Conservation (phyloP, 2,113 vertebrate species). For the Camelus dromedarius region DNA sequence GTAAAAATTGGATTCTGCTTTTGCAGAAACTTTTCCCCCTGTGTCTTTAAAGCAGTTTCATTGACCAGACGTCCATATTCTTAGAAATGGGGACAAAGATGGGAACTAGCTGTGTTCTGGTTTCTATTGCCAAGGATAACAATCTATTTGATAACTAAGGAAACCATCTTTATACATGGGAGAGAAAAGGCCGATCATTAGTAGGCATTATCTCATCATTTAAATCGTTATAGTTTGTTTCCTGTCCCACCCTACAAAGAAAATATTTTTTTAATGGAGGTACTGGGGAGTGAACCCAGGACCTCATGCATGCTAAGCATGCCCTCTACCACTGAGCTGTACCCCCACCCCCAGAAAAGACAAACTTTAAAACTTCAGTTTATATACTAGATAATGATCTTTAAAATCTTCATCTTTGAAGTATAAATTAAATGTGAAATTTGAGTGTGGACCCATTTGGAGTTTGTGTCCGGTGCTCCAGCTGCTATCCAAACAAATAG, state of each 20-base stretch:
- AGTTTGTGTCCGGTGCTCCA: not conserved
- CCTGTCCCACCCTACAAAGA: constrained; percentile 17
- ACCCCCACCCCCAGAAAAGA: not conserved
- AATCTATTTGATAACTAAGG: constrained; percentile 48
- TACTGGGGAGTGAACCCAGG: no score
- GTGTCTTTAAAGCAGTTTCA: constrained; percentile 50
- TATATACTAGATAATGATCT: constrained; percentile 24
- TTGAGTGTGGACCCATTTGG: not conserved
- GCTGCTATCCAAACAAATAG: not conserved
- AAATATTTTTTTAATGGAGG: no score
- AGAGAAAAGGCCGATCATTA: constrained; percentile 52
- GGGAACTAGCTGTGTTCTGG: constrained; percentile 39
- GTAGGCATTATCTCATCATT: constrained; percentile 46
- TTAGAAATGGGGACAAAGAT: constrained; percentile 55
- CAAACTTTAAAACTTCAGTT: constrained; percentile 41
- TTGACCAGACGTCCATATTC: constrained; percentile 56
- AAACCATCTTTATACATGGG: constrained; percentile 22
- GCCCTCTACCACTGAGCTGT: no score
- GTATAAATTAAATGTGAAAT: constrained; percentile 58
- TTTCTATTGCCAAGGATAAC: constrained; percentile 38
- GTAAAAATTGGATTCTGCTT: constrained; percentile 30
- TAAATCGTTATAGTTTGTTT: constrained; percentile 45
- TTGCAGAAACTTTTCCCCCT: constrained; percentile 39
- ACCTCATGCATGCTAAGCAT: no score
- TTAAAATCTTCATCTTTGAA: constrained; percentile 63